Conservation (phyloP, 2,888 invertebrate genomes). For the Stenodema calcarata region DNA sequence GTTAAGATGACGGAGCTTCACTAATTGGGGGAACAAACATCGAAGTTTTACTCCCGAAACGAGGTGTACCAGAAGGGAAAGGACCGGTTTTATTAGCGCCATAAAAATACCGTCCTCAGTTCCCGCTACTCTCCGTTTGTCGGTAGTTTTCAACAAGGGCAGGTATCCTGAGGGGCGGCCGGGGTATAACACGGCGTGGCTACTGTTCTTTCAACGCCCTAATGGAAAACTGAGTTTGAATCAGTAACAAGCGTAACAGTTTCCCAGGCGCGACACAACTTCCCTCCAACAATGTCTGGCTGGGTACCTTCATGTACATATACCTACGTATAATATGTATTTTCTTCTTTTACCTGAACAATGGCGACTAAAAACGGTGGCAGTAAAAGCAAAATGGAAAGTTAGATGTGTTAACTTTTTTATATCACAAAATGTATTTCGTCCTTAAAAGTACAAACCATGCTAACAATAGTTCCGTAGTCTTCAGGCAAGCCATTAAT, state of each 20-base stretch:
- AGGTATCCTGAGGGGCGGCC: not conserved
- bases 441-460: too few relatives aligned
- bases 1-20: not conserved
- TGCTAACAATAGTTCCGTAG: too few relatives aligned
- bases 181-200: not conserved
- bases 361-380: not conserved
- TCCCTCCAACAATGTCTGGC: not conserved
- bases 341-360: not conserved
- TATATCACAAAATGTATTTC: too few relatives aligned
- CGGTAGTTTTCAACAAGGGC: slow-evolving; percentile 5
- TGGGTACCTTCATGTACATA: not conserved
- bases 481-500: too few relatives aligned
- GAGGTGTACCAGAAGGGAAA: not conserved
- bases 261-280: not conserved
- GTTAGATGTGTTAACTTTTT: too few relatives aligned
- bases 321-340: too few relatives aligned
- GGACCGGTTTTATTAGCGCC: slow-evolving; percentile 16
- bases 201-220: slow-evolving; percentile 13
- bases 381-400: not conserved
- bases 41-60: not conserved
- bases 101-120: slow-evolving; percentile 34
- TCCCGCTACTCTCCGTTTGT: slow-evolving; percentile 35
- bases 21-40: slow-evolving; percentile 18
- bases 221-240: not conserved
- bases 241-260: slow-evolving; percentile 9